phyloP scores from a whole-genome alignment of 2,888 invertebrate genomes.

The Scrobipalpa atriplicella region DNA sequence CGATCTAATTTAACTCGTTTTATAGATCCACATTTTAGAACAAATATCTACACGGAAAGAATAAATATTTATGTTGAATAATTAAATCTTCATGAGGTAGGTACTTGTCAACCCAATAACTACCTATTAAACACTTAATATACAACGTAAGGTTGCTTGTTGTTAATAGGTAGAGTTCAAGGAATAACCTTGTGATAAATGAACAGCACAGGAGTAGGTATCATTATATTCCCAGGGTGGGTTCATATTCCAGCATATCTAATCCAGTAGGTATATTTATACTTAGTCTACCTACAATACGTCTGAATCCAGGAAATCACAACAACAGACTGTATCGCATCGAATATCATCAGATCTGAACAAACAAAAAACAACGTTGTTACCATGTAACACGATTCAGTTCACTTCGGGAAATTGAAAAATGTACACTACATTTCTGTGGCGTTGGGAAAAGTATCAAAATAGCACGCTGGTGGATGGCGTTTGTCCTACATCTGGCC shows the following conservation, averaged over 20 bases:
- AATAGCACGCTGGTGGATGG: conserved; percentile 13
- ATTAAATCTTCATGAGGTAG: too few relatives aligned
- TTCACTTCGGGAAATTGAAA: neutral
- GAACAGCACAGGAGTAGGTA: too few relatives aligned
- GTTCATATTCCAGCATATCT: neutral
- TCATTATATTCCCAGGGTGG: neutral
- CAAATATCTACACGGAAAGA: too few relatives aligned
- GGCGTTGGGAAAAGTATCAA: neutral
- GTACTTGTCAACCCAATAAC: too few relatives aligned
- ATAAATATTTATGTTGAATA: too few relatives aligned
- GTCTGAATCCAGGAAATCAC: conserved; percentile 9
- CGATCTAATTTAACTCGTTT: too few relatives aligned
- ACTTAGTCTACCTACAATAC: neutral
- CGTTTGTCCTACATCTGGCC: conserved; percentile 19
- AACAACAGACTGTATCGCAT: neutral
- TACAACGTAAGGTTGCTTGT: too few relatives aligned
- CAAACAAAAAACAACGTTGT: conserved; percentile 24
- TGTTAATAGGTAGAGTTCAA: too few relatives aligned
- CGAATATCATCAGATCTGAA: neutral
- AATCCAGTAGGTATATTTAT: neutral
- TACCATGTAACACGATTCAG: conserved; percentile 12
- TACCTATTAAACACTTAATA: too few relatives aligned
- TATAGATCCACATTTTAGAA: too few relatives aligned
- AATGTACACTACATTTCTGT: conserved; percentile 16
- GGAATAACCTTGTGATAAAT: too few relatives aligned